Evolutionary conservation across 2,113 vertebrate species (phyloP), one percentile per base, ranked within the genome.

Genomic region (Synchiropus splendidus): DNA sequence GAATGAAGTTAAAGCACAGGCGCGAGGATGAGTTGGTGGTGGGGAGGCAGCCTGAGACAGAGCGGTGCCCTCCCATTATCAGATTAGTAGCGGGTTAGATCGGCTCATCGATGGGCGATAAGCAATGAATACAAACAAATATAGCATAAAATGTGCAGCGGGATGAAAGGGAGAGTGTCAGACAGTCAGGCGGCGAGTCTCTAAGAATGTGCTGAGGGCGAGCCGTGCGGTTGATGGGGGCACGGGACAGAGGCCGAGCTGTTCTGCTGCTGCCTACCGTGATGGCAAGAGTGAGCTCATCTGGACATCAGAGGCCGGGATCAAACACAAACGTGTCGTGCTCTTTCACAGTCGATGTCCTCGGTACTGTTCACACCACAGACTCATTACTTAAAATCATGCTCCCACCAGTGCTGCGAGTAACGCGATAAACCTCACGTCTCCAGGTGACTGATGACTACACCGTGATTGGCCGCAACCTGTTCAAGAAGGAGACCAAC

Each of bases 401-500:
- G 31, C 32, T 18, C 10, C 11, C n/a, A 34, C 17, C 8, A 6
- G 10, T 31, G 13, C 34, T 36, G 10, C 32, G 12, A 10, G n/a
- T 49, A 40, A 2, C 42, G n/a, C 5, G 12, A 4, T 16, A n/a
- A 1, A 32, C 10, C 10, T 49, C 57, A 46, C 15, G 9, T 42
- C 31, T 9, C 17, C 71, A 99, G 94, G 88, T 88, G 34, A 89
- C 89, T 2, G 92, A 96, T 2, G 92, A 97, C 75, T 88, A 87
- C 72, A 89, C 82, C 0, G 88, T 96, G 66, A 98, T 99, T 14
- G 94, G 95, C 46, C 90, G 91, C 31, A 95, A 85, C 0, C 76
- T 98, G 52, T 99, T 99, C 78, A 99, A 99, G 78, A 97, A 99
- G 70, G 94, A 98, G 75, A 98, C 94, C 37, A 99, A 97, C 83